Base-by-base conservation (phyloP, 2,888 invertebrate species). In the Halocaridina rubra region DNA sequence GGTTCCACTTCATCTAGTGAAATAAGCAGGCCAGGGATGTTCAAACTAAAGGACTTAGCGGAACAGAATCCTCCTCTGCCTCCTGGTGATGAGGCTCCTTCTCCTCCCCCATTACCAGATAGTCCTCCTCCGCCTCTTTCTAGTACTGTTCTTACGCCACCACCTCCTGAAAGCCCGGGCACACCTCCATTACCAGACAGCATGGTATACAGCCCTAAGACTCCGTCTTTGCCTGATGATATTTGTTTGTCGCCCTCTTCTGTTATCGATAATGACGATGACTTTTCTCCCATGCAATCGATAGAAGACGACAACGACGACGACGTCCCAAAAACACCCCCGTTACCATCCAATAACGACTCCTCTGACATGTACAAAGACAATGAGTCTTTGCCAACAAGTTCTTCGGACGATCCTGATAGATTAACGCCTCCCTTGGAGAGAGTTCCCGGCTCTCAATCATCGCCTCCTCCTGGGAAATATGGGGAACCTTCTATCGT, bases 41-140 rank as follows among this genome's bases (percentile, higher is more conserved):
- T 77, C 13, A n/a, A n/a, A n/a, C n/a, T n/a, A n/a, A n/a, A n/a
- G n/a, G n/a, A n/a, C n/a, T n/a, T n/a, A n/a, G n/a, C n/a, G n/a
- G n/a, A n/a, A n/a, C n/a, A n/a, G n/a, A n/a, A n/a, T n/a, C 84
- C 39, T 2, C 59, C 72, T 29, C 72, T 39, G 3, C 61, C 61
- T 27, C 75, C 53, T 1, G 77, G 75, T 4, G 80, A 27, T 46
- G 75, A 81, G 10, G 75, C 64, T 30, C 81, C 87, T 10, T n/a
- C 79, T 0, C 72, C 80, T 19, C 84, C 87, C 19, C 86, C 86
- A 0, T 76, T 53, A 19, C 86, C 86, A 13, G 61, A 59, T 39
- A 64, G 64, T 53, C 53, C 53, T n/a, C 53, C 53, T 2, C n/a
- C 53, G 16, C 53, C 53, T 7, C 53, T 19, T 13, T 53, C 16